These are phyloP conservation scores for Tichodroma muraria DNA, from an alignment of 2,113 vertebrate species.

Conservation along the genomic window DNA sequence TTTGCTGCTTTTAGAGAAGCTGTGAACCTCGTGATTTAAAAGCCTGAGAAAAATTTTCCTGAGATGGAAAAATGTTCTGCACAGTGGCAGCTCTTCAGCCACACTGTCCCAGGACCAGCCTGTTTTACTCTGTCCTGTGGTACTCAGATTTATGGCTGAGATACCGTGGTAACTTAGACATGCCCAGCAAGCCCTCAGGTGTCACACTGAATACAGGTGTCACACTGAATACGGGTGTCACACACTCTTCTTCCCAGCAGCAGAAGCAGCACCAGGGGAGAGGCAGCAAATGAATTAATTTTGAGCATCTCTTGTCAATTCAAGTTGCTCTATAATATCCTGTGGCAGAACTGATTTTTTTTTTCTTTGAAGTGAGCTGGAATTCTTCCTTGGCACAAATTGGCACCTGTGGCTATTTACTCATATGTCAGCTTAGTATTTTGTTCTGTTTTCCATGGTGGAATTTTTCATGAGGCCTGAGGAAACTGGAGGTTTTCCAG, in stretches of 20 bases:
- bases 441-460: not conserved
- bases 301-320: not conserved
- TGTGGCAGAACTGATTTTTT: not conserved
- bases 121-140: not conserved
- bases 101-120: not conserved
- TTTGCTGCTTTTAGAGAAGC: not conserved
- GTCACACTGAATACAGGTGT: not conserved
- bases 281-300: not conserved
- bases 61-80: not conserved
- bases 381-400: not conserved
- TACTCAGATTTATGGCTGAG: not conserved
- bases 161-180: not conserved
- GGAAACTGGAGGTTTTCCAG: slow-evolving; percentile 18
- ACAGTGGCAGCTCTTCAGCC: not conserved
- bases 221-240: not conserved
- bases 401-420: slow-evolving; percentile 22
- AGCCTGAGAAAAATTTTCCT: not conserved
- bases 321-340: not conserved
- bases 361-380: slow-evolving; percentile 14
- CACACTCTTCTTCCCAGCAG: not conserved
- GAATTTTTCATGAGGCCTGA: not conserved
- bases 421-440: not conserved
- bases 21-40: not conserved
- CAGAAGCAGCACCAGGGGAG: not conserved
- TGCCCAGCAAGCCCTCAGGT: not conserved